These are phyloP conservation scores for Poecile atricapillus DNA, from an alignment of 2,113 vertebrate genomes.

Conservation along the genomic window DNA sequence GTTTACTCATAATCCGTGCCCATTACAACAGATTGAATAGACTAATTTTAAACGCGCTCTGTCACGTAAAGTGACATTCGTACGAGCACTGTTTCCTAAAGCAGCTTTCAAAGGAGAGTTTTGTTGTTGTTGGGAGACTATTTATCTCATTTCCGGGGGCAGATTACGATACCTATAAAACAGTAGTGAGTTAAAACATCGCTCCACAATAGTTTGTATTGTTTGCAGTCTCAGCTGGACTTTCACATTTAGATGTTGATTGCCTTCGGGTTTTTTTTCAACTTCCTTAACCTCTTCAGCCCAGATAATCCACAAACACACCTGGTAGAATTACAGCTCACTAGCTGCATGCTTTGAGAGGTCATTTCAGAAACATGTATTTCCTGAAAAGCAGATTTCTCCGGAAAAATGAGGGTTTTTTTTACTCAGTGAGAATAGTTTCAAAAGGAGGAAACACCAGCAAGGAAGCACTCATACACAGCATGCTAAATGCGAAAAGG, in stretches of 20 bases:
- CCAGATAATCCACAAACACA: constrained; percentile 19
- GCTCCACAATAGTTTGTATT: constrained; percentile 48
- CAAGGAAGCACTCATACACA: not conserved
- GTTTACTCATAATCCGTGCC: constrained; percentile 40
- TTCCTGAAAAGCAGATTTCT: not conserved
- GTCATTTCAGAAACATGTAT: not conserved
- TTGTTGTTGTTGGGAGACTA: constrained; percentile 40
- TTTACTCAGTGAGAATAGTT: not conserved
- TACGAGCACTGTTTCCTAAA: constrained; percentile 55
- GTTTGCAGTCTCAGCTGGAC: constrained; percentile 44
- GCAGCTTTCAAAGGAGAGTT: constrained; percentile 59
- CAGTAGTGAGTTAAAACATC: constrained; percentile 35
- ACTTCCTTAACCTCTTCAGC: constrained; percentile 3
- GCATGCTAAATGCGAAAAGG: not conserved
- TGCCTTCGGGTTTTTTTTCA: constrained; percentile 13
- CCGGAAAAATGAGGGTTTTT: not conserved
- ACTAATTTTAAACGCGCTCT: constrained; percentile 48
- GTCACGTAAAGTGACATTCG: constrained; percentile 38
- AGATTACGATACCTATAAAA: constrained; percentile 70
- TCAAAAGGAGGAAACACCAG: not conserved
- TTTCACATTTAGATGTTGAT: constrained; percentile 66
- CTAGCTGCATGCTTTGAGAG: not conserved
- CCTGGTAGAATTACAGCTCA: constrained; percentile 17
- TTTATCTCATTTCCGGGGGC: constrained; percentile 60
- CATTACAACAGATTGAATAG: constrained; percentile 39